Conservation (phyloP, 2,888 invertebrate genomes). For the Yponomeuta sedellus region DNA sequence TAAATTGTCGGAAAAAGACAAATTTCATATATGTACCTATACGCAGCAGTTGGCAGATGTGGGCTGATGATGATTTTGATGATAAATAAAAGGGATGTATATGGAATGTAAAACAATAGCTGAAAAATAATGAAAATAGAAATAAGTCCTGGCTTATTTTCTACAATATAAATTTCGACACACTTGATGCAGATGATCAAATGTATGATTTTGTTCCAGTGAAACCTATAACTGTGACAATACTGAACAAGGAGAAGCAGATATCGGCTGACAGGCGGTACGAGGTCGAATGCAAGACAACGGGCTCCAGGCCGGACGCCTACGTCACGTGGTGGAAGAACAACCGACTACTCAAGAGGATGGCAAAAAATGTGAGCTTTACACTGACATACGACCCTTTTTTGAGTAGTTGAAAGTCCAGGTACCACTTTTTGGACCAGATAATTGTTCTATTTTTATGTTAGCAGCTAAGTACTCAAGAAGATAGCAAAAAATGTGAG, state of each 20-base stretch:
- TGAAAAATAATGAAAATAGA: too few relatives aligned
- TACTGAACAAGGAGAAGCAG: constrained; percentile 88
- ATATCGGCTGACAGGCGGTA: constrained; percentile 91
- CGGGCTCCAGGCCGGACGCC: constrained; percentile 91
- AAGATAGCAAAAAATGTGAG: constrained; percentile 88
- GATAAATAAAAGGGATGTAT: too few relatives aligned
- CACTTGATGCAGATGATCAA: background rate
- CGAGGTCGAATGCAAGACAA: constrained; percentile 90
- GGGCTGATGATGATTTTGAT: too few relatives aligned
- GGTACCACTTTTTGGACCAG: background rate
- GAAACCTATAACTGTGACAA: constrained; percentile 89
- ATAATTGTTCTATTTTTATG: constrained; percentile 76
- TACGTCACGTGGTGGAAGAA: constrained; percentile 94
- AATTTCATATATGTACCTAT: too few relatives aligned
- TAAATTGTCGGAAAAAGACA: too few relatives aligned
- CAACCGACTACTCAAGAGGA: constrained; percentile 85
- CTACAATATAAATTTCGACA: too few relatives aligned
- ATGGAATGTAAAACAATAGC: too few relatives aligned
- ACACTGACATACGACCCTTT: too few relatives aligned
- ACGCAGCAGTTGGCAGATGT: too few relatives aligned
- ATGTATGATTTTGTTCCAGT: constrained; percentile 70
- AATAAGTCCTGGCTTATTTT: too few relatives aligned
- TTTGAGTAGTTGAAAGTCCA: background rate
- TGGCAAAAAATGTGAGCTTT: constrained; percentile 87
- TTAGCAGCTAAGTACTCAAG: too few relatives aligned